Evolutionary conservation across 2,113 vertebrate genomes (phyloP).

Genomic region (Cyanistes caeruleus): DNA sequence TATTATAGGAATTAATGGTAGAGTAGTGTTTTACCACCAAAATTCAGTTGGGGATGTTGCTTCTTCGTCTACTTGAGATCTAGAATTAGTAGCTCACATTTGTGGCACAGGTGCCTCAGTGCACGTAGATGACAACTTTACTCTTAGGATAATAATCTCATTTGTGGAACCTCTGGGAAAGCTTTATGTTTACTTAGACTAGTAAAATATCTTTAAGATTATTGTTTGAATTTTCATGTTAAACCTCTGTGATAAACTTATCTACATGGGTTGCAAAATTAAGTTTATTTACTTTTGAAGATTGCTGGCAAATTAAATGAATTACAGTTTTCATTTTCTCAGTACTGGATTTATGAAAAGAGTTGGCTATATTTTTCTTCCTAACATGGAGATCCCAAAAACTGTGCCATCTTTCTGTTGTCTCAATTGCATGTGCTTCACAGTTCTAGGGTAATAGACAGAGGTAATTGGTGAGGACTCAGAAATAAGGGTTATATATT

Average conservation of each 20-base stretch:
- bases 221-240: neutral
- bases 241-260: neutral
- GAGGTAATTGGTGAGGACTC: neutral
- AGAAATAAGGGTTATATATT: neutral
- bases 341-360: neutral
- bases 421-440: neutral
- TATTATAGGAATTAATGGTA: neutral
- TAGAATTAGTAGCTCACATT: neutral
- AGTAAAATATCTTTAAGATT: neutral
- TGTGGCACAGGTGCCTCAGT: neutral
- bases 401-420: neutral
- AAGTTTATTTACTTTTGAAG: neutral
- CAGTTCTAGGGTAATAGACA: neutral
- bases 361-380: neutral
- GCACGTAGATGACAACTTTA: neutral
- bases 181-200: neutral
- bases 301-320: neutral
- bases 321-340: neutral
- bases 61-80: neutral
- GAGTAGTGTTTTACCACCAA: neutral
- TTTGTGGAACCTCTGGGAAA: neutral
- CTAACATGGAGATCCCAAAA: neutral
- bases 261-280: neutral
- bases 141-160: neutral
- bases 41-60: neutral